phyloP scores from a whole-genome alignment of 2,113 vertebrate species.

The Nothobranchius furzeri region DNA sequence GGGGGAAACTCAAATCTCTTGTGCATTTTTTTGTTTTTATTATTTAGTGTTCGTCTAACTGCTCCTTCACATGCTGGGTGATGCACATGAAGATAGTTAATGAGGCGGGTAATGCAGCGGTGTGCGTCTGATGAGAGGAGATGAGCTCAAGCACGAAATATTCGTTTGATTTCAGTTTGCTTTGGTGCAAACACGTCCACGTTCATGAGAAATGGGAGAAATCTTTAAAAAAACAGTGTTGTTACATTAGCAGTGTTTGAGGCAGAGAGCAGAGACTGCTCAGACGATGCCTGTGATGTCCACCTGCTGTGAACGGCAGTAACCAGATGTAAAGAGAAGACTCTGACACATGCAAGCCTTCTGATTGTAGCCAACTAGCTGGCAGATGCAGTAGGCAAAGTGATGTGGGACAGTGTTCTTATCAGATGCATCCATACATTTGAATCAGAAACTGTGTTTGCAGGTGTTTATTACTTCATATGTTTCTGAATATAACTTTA shows the following conservation, averaged over 20 bases:
- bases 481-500: neutral
- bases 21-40: constrained; percentile 23
- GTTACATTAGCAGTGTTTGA: constrained; percentile 16
- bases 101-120: constrained; percentile 66
- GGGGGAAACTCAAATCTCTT: constrained; percentile 11
- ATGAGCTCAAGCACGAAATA: constrained; percentile 43
- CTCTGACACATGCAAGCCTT: constrained; percentile 66
- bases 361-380: constrained; percentile 68
- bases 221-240: neutral
- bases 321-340: constrained; percentile 65
- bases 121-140: constrained; percentile 63
- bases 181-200: constrained; percentile 23
- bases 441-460: constrained; percentile 16
- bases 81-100: constrained; percentile 62
- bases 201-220: neutral
- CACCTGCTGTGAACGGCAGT: constrained; percentile 68
- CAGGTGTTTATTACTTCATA: neutral
- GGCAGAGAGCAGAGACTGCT: constrained; percentile 25
- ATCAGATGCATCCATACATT: constrained; percentile 31
- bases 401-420: constrained; percentile 16
- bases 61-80: constrained; percentile 48
- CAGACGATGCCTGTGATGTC: constrained; percentile 45
- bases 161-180: constrained; percentile 34
- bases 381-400: constrained; percentile 51
- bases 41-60: constrained; percentile 32